These are phyloP conservation scores for Hippocampus barbouri DNA, from an alignment of 2,113 vertebrate species.

Conservation along the genomic window DNA sequence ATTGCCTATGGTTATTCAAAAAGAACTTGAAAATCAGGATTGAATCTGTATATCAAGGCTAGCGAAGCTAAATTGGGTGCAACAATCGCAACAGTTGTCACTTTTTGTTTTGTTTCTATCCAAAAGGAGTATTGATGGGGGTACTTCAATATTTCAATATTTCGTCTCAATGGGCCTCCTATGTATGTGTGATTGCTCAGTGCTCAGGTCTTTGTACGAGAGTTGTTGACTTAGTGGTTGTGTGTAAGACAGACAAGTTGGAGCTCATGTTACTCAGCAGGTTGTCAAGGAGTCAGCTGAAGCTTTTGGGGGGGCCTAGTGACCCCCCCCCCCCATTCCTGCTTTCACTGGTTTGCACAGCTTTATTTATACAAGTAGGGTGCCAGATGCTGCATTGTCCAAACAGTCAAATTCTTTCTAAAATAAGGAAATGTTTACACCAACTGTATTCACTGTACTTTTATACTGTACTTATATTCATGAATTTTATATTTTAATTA, in stretches of 20 bases:
- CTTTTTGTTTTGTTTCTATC: neutral
- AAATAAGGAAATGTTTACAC: neutral
- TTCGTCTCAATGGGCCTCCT: neutral
- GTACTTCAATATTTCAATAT: no score
- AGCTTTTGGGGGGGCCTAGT: constrained; percentile 5
- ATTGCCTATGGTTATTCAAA: neutral
- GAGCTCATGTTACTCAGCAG: constrained; percentile 8
- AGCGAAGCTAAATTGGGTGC: neutral
- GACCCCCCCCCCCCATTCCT: neutral
- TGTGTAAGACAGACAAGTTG: neutral
- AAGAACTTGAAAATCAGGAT: neutral
- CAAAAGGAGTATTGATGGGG: neutral
- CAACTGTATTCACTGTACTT: neutral
- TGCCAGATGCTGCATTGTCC: constrained; percentile 6
- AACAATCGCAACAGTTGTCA: neutral
- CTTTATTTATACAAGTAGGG: constrained; percentile 12
- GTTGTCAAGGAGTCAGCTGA: constrained; percentile 13
- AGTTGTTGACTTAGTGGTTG: constrained; percentile 2
- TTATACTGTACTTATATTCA: neutral
- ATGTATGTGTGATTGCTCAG: neutral
- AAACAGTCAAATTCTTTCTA: neutral
- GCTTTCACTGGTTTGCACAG: constrained; percentile 7
- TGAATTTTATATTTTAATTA: neutral
- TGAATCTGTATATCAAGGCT: neutral
- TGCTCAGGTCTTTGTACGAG: neutral